These are phyloP conservation scores for Buathra laborator DNA, from an alignment of 2,888 invertebrate species.

Conservation along the genomic window DNA sequence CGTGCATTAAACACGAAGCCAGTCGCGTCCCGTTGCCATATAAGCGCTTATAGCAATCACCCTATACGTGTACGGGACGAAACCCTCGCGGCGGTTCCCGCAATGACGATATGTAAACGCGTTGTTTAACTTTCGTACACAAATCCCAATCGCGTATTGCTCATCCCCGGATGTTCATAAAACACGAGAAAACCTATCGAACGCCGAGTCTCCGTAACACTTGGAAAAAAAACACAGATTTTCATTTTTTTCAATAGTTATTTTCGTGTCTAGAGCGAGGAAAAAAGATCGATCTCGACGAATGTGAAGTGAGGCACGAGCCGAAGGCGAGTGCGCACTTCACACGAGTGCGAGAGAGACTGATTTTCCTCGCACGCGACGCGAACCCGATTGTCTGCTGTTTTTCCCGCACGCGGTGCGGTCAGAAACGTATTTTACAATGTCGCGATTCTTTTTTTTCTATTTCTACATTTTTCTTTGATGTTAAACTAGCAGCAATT, in stretches of 20 bases:
- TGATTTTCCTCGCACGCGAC: too few species aligned
- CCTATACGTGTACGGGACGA: neutral
- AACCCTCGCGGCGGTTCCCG: conserved; percentile 9
- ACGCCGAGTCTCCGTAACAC: neutral
- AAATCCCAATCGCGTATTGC: conserved; percentile 3
- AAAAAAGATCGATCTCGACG: too few species aligned
- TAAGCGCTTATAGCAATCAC: conserved; percentile 38
- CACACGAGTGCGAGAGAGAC: too few species aligned
- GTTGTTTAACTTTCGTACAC: conserved; percentile 29
- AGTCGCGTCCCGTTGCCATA: conserved; percentile 44
- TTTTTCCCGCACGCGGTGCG: too few species aligned
- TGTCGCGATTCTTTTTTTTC: too few species aligned
- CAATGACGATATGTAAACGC: conserved; percentile 51
- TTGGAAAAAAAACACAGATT: neutral
- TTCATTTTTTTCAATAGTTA: neutral
- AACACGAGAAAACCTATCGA: neutral
- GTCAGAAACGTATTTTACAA: neutral
- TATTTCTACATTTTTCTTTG: too few species aligned
- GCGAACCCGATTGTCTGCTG: too few species aligned
- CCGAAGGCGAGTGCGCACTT: too few species aligned
- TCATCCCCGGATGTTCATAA: neutral
- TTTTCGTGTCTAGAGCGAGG: too few species aligned
- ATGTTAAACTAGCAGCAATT: too few species aligned
- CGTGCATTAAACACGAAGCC: conserved; percentile 73
- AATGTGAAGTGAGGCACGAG: too few species aligned